Evolutionary conservation across 2,797 vertebrate genomes (phyloP).

Genomic region (Xyrichtys novacula): DNA sequence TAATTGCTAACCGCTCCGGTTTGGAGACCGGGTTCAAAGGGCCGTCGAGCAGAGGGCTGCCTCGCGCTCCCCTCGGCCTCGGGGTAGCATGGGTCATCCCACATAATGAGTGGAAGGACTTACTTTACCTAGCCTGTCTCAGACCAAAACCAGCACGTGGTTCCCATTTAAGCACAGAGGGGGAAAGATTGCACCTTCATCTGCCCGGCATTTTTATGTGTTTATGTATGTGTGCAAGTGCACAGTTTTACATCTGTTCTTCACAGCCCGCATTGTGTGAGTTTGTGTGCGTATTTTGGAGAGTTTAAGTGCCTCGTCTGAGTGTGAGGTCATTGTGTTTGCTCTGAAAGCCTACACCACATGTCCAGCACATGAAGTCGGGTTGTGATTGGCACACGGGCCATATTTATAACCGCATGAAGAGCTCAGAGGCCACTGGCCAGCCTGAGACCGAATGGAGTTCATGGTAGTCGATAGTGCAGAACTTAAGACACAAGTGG

Average conservation of each 20-base stretch:
- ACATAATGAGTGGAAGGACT: conserved; percentile 82
- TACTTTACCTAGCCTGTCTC: conserved; percentile 69
- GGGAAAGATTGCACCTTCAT: conserved; percentile 76
- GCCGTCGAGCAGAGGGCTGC: conserved; percentile 53
- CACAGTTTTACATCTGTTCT: conserved; percentile 66
- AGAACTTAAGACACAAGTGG: conserved; percentile 43
- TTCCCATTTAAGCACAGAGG: conserved; percentile 71
- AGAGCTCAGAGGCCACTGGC: conserved; percentile 45
- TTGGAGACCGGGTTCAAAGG: conserved; percentile 73
- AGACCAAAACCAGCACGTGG: conserved; percentile 69
- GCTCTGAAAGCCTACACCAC: conserved; percentile 59
- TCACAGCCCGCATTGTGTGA: conserved; percentile 39
- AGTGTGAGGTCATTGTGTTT: conserved; percentile 68
- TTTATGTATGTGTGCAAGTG: conserved; percentile 53
- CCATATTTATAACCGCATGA: conserved; percentile 60
- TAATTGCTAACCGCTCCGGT: conserved; percentile 75
- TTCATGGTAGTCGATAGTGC: conserved; percentile 17
- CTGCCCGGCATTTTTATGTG: conserved; percentile 66
- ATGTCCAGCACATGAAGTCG: conserved; percentile 73
- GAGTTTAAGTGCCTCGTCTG: conserved; percentile 52
- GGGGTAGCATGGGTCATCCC: conserved; percentile 74
- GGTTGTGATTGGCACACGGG: conserved; percentile 66
- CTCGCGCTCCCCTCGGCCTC: conserved; percentile 59
- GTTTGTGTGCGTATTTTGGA: conserved; percentile 26
- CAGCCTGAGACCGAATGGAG: conserved; percentile 37